phyloP scores from a whole-genome alignment of 2,113 vertebrate genomes.

The Aegithalos caudatus region DNA sequence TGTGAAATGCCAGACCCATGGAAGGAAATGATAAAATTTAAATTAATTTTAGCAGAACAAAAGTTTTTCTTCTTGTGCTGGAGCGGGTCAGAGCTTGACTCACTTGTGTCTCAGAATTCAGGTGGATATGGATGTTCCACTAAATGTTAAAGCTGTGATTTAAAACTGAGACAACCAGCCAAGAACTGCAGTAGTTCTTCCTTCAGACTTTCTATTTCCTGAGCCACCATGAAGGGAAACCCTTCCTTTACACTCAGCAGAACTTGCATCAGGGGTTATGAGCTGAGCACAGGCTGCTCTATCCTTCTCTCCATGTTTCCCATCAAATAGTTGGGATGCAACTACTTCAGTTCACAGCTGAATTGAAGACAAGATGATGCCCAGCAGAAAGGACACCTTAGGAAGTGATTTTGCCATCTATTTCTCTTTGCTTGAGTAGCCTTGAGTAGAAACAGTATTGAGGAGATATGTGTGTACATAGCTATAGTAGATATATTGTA shows the following conservation, averaged over 20 bases:
- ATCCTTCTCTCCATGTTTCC: neutral
- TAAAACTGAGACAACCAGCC: neutral
- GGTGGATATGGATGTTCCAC: neutral
- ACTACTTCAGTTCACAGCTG: rapidly evolving
- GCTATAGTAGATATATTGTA: neutral
- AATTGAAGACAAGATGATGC: neutral
- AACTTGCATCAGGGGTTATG: neutral
- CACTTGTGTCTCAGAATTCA: neutral
- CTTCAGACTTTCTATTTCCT: neutral
- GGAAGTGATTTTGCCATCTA: neutral
- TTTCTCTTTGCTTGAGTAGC: neutral
- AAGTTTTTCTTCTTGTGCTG: neutral
- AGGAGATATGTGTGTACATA: neutral
- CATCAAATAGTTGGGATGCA: neutral
- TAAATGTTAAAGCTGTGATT: neutral
- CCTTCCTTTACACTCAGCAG: neutral
- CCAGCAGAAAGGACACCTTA: neutral
- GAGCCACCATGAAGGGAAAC: neutral
- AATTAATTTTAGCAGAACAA: neutral
- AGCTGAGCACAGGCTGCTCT: neutral
- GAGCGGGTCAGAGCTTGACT: neutral
- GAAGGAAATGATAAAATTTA: neutral
- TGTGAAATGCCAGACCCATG: neutral
- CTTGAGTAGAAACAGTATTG: neutral
- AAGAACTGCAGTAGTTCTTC: neutral